Percentiles rank a stretch among this genome's conserved stretches.
These are phyloP conservation scores for Ophiothrix spiculata DNA, from an alignment of 35 echinoderm and acorn worm species.

Conservation along the genomic window DNA sequence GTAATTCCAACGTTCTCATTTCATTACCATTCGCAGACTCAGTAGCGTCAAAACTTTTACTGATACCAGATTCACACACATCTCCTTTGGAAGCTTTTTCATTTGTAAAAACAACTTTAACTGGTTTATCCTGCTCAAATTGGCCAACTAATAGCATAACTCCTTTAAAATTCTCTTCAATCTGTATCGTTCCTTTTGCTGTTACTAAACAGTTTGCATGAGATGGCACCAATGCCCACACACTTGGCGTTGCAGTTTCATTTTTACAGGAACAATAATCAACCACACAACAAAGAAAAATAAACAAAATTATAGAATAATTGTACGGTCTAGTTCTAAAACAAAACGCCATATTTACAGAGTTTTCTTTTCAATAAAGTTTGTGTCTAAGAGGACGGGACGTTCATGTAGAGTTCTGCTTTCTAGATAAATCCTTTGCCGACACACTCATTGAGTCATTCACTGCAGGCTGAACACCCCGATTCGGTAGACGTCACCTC, in stretches of 20 bases:
- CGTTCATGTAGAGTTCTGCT: too few species aligned
- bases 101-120: slow-evolving; percentile 41
- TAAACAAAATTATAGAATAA: background rate
- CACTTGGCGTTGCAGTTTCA: background rate
- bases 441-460: background rate
- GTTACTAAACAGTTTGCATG: slow-evolving; percentile 14
- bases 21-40: background rate
- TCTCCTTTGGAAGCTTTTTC: background rate
- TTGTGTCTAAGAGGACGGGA: background rate
- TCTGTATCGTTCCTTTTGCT: slow-evolving; percentile 15
- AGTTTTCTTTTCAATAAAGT: slow-evolving; percentile 9
- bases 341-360: slow-evolving; percentile 49
- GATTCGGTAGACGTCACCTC: background rate
- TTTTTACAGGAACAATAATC: background rate
- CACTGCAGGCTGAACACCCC: background rate
- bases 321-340: slow-evolving; percentile 38
- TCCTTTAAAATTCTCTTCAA: slow-evolving; percentile 12
- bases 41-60: background rate
- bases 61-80: slow-evolving; percentile 12
- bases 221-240: slow-evolving; percentile 33
- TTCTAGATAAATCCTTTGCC: too few species aligned
- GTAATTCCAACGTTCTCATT: background rate
- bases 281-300: slow-evolving; percentile 19
- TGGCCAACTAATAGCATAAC: slow-evolving; percentile 29
- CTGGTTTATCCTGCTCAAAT: slow-evolving; percentile 4